These are phyloP conservation scores for Hiodon tergisus DNA, from an alignment of 2,113 vertebrate genomes.

Conservation along the genomic window DNA sequence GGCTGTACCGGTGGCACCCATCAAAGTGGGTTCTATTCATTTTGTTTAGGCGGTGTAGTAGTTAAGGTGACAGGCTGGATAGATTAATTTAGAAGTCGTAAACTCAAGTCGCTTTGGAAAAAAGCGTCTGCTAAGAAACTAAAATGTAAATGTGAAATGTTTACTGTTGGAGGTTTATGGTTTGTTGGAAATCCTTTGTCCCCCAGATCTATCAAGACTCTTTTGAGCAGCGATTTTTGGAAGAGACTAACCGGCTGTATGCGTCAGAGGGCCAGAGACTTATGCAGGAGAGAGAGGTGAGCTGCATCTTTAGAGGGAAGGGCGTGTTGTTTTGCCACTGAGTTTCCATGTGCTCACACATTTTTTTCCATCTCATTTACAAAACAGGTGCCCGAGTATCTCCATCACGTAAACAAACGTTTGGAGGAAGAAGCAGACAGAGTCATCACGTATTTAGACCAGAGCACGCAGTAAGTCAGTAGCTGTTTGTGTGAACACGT, in stretches of 20 bases:
- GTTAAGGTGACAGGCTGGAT: no score
- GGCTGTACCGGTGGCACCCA: no score
- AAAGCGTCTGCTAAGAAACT: no score
- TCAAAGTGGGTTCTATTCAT: no score
- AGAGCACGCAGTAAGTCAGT: constrained; percentile 93
- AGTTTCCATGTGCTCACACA: background rate
- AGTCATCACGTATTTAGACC: constrained; percentile 97
- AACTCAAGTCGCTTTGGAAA: no score
- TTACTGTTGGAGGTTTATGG: no score
- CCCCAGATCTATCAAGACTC: constrained; percentile 96
- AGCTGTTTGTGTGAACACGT: background rate
- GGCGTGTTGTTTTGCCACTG: background rate
- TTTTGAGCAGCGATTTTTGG: constrained; percentile 93
- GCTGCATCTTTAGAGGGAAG: constrained; percentile 26
- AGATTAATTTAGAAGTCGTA: no score
- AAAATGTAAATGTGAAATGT: no score
- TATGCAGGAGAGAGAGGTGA: constrained; percentile 98
- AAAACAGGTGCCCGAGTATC: constrained; percentile 90
- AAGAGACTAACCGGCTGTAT: constrained; percentile 94
- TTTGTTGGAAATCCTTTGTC: constrained; percentile 14
- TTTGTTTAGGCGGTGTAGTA: no score
- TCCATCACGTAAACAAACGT: constrained; percentile 96
- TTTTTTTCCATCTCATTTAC: background rate
- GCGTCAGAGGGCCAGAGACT: constrained; percentile 95
- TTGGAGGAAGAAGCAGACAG: constrained; percentile 96